Base-by-base conservation (phyloP, 2,797 vertebrate species). In the Myripristis murdjan region DNA sequence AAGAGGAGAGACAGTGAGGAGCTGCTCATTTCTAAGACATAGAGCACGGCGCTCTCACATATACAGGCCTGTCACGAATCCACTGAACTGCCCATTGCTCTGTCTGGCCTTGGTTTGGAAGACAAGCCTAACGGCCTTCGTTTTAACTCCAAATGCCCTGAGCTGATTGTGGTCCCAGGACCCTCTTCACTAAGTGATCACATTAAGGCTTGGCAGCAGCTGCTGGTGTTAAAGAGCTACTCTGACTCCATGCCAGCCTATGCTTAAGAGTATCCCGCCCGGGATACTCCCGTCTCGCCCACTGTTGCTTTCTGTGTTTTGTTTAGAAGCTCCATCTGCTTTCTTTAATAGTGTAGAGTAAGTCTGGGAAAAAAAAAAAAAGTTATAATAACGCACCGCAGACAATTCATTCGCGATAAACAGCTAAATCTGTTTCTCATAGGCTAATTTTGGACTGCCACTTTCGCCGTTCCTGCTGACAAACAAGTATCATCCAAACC, bases 181-280 rank as follows among this genome's bases (percentile, higher is more conserved):
- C 70, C 63, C 73, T 65, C 47, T 52, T 81, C 68, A 58, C 73
- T 64, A 78, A 66, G 66, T 64, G 73, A 84, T 81, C 41, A n/a
- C 43, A 85, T 81, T 84, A 87, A 69, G 31, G 53, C 70, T 63
- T 79, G 83, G 80, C 89, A 88, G 73, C 60, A 41, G 48, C 20
- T 58, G 75, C 81, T 72, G 56, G 62, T 80, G 83, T 75, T 86
- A 85, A 86, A 86, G 60, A 82, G 79, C 43, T 41, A 7, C 61
- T 64, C 73, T 83, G 86, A 88, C 79, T 76, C 28, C 0, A 9
- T 71, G 88, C 81, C 89, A 92, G 81, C 54, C 70, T 79, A 71
- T 51, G 11, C 54, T 86, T 74, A 66, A 64, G 49, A 22, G 46
- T 18, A 46, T 83, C 78, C 64, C 59, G 3, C 54, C 59, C 18